Percentiles rank a stretch among this genome's conserved stretches.
These are phyloP conservation scores for Rana temporaria DNA, from an alignment of 2,113 vertebrate species.

Conservation along the genomic window DNA sequence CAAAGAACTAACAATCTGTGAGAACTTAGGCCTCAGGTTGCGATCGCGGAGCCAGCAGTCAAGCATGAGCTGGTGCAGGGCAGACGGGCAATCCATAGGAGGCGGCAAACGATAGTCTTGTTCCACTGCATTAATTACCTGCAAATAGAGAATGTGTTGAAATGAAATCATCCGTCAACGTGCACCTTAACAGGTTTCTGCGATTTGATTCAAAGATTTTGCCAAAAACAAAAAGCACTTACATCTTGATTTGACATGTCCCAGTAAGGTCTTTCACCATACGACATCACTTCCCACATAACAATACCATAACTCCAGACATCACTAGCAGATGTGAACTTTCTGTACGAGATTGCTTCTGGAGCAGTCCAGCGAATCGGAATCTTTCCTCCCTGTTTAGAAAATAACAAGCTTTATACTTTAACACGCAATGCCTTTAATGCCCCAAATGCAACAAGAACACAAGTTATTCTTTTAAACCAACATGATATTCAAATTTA, in stretches of 20 bases:
- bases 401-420: not conserved
- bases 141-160: not conserved
- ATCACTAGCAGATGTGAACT: conserved; percentile 96
- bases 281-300: conserved; percentile 99
- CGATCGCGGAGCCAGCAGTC: conserved; percentile 98
- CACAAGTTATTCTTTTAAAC: too few relatives aligned
- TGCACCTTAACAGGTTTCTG: not conserved
- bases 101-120: conserved; percentile 97
- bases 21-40: conserved; percentile 95
- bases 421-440: too few relatives aligned
- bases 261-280: conserved; percentile 96
- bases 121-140: conserved; percentile 98
- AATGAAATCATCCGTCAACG: not conserved
- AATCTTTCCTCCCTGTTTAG: conserved; percentile 93
- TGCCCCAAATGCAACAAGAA: too few relatives aligned
- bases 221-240: conserved; percentile 63
- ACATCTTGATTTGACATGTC: conserved; percentile 99
- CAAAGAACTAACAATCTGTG: conserved; percentile 95
- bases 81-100: conserved; percentile 98
- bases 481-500: too few relatives aligned
- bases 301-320: conserved; percentile 98
- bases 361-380: conserved; percentile 98
- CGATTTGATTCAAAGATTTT: too few relatives aligned
- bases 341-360: conserved; percentile 95
- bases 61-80: conserved; percentile 95